Evolutionary conservation across 1,140 invertebrate genomes (phyloP).

Genomic region (Penaeus japonicus): DNA sequence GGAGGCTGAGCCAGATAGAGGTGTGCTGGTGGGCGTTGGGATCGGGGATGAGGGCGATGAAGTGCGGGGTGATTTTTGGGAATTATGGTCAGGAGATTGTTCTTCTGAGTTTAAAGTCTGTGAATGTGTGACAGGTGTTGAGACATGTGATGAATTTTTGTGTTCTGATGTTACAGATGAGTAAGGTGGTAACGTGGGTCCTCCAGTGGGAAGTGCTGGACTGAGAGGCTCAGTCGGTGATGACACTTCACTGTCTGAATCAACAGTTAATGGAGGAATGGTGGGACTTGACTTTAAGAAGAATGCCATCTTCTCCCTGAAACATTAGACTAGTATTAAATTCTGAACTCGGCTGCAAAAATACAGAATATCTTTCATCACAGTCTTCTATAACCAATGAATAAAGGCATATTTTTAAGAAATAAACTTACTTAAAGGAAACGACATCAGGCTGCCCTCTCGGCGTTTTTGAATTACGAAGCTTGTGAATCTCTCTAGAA

Average conservation of each 20-base stretch:
- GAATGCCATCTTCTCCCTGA: slow-evolving; percentile 56
- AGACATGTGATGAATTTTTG: neutral
- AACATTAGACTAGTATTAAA: neutral
- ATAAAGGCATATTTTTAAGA: neutral
- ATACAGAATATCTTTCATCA: neutral
- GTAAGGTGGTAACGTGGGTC: slow-evolving; percentile 7
- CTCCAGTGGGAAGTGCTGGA: neutral
- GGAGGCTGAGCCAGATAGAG: slow-evolving; percentile 30
- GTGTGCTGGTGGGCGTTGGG: slow-evolving; percentile 4
- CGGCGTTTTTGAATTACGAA: slow-evolving; percentile 81
- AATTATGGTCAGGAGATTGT: neutral
- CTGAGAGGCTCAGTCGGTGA: slow-evolving; percentile 31
- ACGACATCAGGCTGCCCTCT: slow-evolving; percentile 84
- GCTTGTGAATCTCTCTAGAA: slow-evolving; percentile 87
- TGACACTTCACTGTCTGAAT: slow-evolving; percentile 30
- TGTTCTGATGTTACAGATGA: slow-evolving; percentile 25
- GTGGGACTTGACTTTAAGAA: slow-evolving; percentile 51
- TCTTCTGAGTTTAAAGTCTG: neutral
- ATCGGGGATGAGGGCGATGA: neutral
- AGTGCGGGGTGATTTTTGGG: neutral
- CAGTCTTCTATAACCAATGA: neutral
- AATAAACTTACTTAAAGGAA: slow-evolving; percentile 85
- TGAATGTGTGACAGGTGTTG: slow-evolving; percentile 14
- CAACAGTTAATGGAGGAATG: slow-evolving; percentile 50
- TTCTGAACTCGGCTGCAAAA: neutral